Evolutionary conservation across 1,140 invertebrate species (phyloP), one percentile per base, ranked within the genome.

Genomic region (Aphis craccivora): DNA sequence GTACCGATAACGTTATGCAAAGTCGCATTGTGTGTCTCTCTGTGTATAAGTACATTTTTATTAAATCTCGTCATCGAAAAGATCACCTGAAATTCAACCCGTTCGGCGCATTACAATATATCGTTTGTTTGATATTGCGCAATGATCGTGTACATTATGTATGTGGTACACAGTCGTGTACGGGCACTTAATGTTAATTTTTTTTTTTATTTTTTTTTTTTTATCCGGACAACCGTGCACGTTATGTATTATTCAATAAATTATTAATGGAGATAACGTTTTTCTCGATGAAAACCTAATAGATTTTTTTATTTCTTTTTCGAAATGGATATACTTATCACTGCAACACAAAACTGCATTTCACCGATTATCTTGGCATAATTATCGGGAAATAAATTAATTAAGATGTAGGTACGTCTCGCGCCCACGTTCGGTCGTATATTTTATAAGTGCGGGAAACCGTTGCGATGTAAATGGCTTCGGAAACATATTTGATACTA

Each of bases 361-460:
- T 90, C 37, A 40, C 51, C 53, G 51, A 90, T 90, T 43, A 90
- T 90, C 89, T 90, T 18, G 53, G 89, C 53, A 67, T 90, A 90
- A 90, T 67, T 45, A 67, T 67, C 55, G 89, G 53, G 30, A 43
- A 90, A 67, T 60, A 90, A 60, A 90, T 90, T 45, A 90, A 90
- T 90, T 90, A 90, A 90, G 37, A 43, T 14, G 53, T 67, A 43
- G 3, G 40, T 67, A 43, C 8, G 40, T 60, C 53, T 48, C 53
- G 30, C 53, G 89, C 89, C 89, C 89, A 90, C 89, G 89, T 67
- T n/a, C 55, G 14, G n/a, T 25, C 87, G 87, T 43, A 30, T 40
- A 51, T 89, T 89, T 43, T 76, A 76, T 35, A 89, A 53, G 48
- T 89, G 37, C 88, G 35, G 22, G 23, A 60, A 40, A 40, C 51